These are phyloP conservation scores for Druon quercuslanigerum DNA, from an alignment of 1,140 invertebrate species.

Conservation along the genomic window DNA sequence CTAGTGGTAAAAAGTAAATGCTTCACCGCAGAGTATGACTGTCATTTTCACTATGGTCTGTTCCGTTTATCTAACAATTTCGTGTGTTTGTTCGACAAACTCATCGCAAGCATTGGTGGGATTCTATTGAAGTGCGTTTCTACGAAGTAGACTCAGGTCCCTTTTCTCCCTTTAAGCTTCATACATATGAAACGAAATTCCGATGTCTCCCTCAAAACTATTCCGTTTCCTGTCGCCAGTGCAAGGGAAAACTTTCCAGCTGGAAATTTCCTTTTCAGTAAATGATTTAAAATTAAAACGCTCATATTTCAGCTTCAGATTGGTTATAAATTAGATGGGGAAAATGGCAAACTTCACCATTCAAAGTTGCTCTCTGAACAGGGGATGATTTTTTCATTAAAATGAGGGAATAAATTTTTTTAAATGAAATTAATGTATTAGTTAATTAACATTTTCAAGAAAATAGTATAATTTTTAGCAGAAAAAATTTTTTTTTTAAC, in stretches of 20 bases:
- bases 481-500: too few species aligned
- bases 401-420: too few species aligned
- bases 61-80: slow-evolving; percentile 26
- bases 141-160: neutral
- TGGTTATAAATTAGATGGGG: too few species aligned
- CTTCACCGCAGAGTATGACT: too few species aligned
- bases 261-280: slow-evolving; percentile 5
- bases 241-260: neutral
- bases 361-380: too few species aligned
- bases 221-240: neutral
- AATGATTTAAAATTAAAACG: slow-evolving; percentile 11
- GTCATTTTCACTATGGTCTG: neutral
- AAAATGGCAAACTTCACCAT: too few species aligned
- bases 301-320: neutral
- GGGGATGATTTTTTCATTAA: too few species aligned
- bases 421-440: too few species aligned
- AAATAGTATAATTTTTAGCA: too few species aligned
- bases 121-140: slow-evolving; percentile 20
- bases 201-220: slow-evolving; percentile 10
- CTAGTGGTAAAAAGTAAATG: too few species aligned
- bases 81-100: slow-evolving; percentile 18
- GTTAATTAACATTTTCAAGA: too few species aligned
- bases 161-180: slow-evolving; percentile 26
- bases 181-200: slow-evolving; percentile 21
- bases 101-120: slow-evolving; percentile 9